Base-by-base conservation (phyloP, 2,113 vertebrate genomes). In the Lutjanus erythropterus region DNA sequence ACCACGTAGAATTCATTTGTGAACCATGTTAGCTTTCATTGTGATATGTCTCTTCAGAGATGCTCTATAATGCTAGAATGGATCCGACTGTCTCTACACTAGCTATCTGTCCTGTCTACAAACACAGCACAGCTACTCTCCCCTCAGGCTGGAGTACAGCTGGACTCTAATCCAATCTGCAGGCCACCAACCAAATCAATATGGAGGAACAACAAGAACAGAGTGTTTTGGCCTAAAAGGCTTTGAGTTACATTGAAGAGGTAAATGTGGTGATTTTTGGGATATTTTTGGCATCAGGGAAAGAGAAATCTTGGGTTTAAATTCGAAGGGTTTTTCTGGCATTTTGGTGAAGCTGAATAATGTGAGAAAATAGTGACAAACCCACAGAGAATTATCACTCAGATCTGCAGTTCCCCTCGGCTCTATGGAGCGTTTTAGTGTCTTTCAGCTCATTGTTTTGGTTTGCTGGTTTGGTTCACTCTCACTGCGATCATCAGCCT, bases 91-190 rank as follows among this genome's bases (percentile, higher is more conserved):
- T 85, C 73, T 85, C 60, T 80, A 31, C 58, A 31, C 62, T 35
- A 68, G 41, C 62, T 68, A 60, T 79, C 58, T 84, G 25, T 47
- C 37, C 71, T 66, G 72, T 69, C 44, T 39, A 29, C 75, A 86
- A 84, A 83, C 70, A 80, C 60, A 76, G 65, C 46, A 59, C 49
- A 64, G 59, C 79, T 59, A n/a, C 66, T 77, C 70, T 76, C 42
- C 72, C 77, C 60, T 68, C 58, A 52, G 72, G 72, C 78, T 79
- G 75, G 64, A 76, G 55, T 75, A 62, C 81, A 90, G 55, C 71
- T 81, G 83, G 77, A 86, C 46, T 70, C 69, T 90, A 90, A 91
- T 93, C 82, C 82, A 90, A 89, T 92, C 82, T 81, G 62, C 59
- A 29, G 62, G 80, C 76, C 81, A 21, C 71, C 86, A 80, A 60